phyloP scores from a whole-genome alignment of 2,888 invertebrate species.

The Drosophila nr. perissopoda region DNA sequence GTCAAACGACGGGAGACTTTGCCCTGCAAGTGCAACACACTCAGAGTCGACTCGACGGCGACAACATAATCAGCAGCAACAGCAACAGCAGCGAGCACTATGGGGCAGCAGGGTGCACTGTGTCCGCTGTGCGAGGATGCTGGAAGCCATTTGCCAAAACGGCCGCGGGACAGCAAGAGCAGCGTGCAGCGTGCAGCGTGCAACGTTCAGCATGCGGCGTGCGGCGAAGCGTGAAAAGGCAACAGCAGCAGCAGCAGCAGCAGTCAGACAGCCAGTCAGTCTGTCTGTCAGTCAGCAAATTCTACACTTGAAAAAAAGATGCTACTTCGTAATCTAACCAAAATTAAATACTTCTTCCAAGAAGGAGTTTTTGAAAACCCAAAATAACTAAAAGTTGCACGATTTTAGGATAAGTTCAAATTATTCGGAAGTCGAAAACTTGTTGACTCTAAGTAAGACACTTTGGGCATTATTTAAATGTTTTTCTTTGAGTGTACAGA shows the following conservation, averaged over 20 bases:
- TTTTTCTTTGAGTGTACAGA: neutral
- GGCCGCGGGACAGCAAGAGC: constrained; percentile 25
- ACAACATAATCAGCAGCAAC: constrained; percentile 69
- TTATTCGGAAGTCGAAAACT: neutral
- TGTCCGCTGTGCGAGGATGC: constrained; percentile 56
- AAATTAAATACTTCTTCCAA: neutral
- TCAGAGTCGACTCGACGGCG: constrained; percentile 43
- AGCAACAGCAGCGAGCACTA: constrained; percentile 28
- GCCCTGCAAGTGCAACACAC: constrained; percentile 58
- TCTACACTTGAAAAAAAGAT: neutral
- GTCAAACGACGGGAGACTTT: constrained; percentile 47
- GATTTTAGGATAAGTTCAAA: neutral
- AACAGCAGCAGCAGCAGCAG: constrained; percentile 19
- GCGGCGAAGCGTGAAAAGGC: constrained; percentile 69
- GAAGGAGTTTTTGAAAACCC: rapidly evolving
- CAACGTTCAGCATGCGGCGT: constrained; percentile 24
- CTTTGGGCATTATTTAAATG: neutral
- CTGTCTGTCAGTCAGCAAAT: neutral
- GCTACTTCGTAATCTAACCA: too few relatives aligned
- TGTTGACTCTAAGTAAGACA: neutral
- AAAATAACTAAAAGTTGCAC: neutral
- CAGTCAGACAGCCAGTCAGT: constrained; percentile 5
- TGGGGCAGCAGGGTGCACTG: constrained; percentile 63
- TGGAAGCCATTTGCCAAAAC: constrained; percentile 53
- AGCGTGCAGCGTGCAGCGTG: constrained; percentile 8